Percentiles rank a stretch among this genome's conserved stretches.
Conservation (phyloP, 2,797 vertebrate species). For the Lepus townsendii region DNA sequence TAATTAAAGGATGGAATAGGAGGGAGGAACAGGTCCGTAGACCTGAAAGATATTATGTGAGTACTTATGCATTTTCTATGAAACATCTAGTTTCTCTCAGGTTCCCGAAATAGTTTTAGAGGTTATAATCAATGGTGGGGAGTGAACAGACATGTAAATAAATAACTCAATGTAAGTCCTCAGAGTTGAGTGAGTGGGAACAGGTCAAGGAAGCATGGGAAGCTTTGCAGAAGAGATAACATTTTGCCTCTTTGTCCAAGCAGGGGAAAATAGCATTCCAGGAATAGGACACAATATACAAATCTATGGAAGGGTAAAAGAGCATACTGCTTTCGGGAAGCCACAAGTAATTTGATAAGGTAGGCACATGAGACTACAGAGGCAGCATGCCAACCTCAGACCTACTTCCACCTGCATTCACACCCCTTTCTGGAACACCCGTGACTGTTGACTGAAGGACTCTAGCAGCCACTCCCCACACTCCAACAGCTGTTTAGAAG, state of each 20-base stretch:
- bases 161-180: background rate
- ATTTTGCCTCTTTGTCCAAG: conserved; percentile 6
- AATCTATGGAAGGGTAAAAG: background rate
- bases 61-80: background rate
- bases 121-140: background rate
- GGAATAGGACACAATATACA: background rate
- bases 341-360: background rate
- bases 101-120: conserved; percentile 3
- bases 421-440: background rate
- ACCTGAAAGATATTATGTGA: conserved; percentile 4
- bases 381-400: background rate
- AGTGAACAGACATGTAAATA: background rate
- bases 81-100: background rate
- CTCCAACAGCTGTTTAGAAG: background rate
- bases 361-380: background rate
- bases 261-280: background rate
- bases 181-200: background rate
- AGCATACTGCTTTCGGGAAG: background rate
- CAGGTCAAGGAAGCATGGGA: background rate
- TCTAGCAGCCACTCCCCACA: background rate
- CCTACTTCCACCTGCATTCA: background rate
- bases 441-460: background rate
- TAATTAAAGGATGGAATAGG: background rate
- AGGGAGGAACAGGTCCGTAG: background rate
- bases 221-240: background rate